phyloP scores from a whole-genome alignment of 2,888 invertebrate genomes.

The Scaptomyza caliginosa region DNA sequence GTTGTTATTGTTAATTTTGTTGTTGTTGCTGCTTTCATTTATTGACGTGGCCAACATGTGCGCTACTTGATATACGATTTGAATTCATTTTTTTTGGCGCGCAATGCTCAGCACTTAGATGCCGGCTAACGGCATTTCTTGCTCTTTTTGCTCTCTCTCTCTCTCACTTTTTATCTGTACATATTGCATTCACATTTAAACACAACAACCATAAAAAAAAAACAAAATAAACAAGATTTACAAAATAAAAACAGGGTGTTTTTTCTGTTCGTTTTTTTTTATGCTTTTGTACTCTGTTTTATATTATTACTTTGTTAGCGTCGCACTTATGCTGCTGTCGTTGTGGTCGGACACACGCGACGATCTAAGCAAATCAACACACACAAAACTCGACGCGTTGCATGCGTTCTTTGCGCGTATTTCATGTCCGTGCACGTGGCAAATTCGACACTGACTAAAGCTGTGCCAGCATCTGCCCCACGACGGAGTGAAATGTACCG shows the following conservation, averaged over 20 bases:
- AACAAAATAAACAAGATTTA: slow-evolving; percentile 6
- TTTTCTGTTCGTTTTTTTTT: slow-evolving; percentile 6
- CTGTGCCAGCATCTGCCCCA: slow-evolving; percentile 25
- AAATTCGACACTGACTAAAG: slow-evolving; percentile 68
- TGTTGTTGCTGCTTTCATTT: slow-evolving; percentile 20
- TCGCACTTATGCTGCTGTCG: slow-evolving; percentile 26
- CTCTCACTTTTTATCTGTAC: background rate
- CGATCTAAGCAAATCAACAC: background rate
- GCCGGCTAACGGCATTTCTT: slow-evolving; percentile 45
- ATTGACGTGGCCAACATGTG: slow-evolving; percentile 41
- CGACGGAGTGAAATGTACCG: slow-evolving; percentile 47
- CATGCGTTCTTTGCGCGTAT: slow-evolving; percentile 13
- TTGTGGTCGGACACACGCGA: slow-evolving; percentile 34
- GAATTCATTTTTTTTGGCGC: slow-evolving; percentile 66
- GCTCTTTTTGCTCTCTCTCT: slow-evolving; percentile 6
- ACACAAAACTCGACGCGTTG: slow-evolving; percentile 16
- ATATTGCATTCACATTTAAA: slow-evolving; percentile 7
- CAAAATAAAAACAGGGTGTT: slow-evolving; percentile 1
- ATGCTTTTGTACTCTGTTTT: too few relatives aligned
- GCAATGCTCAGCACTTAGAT: slow-evolving; percentile 32
- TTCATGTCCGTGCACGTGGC: slow-evolving; percentile 72
- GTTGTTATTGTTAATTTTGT: slow-evolving; percentile 16
- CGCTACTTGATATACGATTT: slow-evolving; percentile 30
- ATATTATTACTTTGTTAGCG: background rate
- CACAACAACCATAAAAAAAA: slow-evolving; percentile 13